These are phyloP conservation scores for Orchesellides sinensis DNA, from an alignment of 2,888 invertebrate genomes.

Conservation along the genomic window DNA sequence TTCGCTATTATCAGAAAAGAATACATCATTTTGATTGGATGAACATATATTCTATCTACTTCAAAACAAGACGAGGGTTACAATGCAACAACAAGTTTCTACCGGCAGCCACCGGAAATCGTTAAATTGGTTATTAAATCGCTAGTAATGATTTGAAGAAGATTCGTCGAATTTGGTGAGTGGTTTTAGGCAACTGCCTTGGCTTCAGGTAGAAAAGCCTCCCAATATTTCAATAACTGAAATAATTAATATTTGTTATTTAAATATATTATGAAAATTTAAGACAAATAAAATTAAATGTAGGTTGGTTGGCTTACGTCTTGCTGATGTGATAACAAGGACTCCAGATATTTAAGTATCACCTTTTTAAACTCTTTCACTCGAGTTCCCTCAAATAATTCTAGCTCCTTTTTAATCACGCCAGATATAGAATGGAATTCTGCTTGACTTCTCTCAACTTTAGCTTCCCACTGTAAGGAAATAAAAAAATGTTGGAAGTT, in stretches of 20 bases:
- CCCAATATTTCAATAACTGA: constrained; percentile 96
- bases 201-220: constrained; percentile 96
- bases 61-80: too few species aligned
- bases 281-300: not conserved
- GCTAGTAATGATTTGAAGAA: too few species aligned
- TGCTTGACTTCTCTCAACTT: constrained; percentile 97
- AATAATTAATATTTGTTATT: not conserved
- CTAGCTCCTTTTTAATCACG: constrained; percentile 95
- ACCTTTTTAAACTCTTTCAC: constrained; percentile 93
- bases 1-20: too few species aligned
- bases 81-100: too few species aligned
- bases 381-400: constrained; percentile 92
- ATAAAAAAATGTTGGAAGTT: not conserved
- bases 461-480: constrained; percentile 89
- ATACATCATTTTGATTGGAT: too few species aligned
- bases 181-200: constrained; percentile 90
- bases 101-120: too few species aligned
- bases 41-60: too few species aligned
- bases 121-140: too few species aligned
- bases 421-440: constrained; percentile 97
- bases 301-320: constrained; percentile 82
- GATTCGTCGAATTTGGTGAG: not conserved
- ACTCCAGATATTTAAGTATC: constrained; percentile 93
- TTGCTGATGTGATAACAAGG: constrained; percentile 95
- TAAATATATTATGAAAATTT: not conserved